Base-by-base conservation (phyloP, 2,888 invertebrate genomes). In the Artemia sinica region DNA sequence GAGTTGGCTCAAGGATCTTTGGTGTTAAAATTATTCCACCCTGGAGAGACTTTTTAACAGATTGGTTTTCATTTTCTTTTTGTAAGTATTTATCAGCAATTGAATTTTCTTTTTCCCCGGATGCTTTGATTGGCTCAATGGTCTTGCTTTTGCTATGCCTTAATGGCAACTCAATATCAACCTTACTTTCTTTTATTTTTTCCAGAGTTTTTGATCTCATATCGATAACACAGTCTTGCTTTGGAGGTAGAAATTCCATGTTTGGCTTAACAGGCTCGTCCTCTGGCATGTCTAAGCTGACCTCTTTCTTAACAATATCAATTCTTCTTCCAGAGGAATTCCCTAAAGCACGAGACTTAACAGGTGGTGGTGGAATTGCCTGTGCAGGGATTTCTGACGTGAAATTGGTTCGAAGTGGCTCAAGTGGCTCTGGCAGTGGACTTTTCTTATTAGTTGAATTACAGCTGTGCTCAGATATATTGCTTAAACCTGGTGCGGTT, bases 171-270 rank as follows among this genome's bases (percentile, higher is more conserved):
- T 58, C 58, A n/a, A 9, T 58, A 8, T 58, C 58, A 14, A 14
- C n/a, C 58, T 58, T 58, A 58, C 18, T 58, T 18, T 58, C 58
- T 9, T 58, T 58, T 58, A 58, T 9, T n/a, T 58, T 58, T 18
- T 58, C 58, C 8, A 58, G 10, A 9, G 58, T 58, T 58, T 58
- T 58, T 18, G 58, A 58, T 8, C 58, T n/a, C 58, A 58, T 58
- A 18, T 58, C 58, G 18, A 58, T 58, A 14, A 58, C 10, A 7
- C n/a, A 14, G 18, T 58, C 58, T n/a, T n/a, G n/a, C 18, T 58
- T 58, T 8, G 58, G 18, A 14, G 58, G n/a, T 10, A 58, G 18
- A 9, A 58, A n/a, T 18, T 58, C 58, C 8, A 58, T 14, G 9
- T 8, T 14, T 41, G 41, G 41, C 41, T 41, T 41, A 41, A 41